These are phyloP conservation scores for Origma solitaria DNA, from an alignment of 2,113 vertebrate species.

Conservation along the genomic window DNA sequence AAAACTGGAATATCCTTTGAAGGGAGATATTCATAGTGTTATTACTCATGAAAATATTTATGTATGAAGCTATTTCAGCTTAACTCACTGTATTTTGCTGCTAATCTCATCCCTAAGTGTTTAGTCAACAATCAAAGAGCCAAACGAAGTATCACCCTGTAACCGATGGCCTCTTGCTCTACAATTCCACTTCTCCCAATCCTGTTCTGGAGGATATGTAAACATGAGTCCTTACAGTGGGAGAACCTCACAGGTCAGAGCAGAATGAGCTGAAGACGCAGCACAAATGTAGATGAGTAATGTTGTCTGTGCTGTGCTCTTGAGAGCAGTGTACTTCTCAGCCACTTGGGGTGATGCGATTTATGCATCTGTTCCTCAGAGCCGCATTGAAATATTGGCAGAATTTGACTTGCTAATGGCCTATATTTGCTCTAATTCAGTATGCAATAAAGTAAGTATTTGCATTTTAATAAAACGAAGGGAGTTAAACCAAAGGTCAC, in stretches of 20 bases:
- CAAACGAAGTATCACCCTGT: neutral
- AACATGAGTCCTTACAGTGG: neutral
- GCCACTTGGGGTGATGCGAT: neutral
- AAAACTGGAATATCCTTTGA: neutral
- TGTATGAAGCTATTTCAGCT: neutral
- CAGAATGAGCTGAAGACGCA: neutral
- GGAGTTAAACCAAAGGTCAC: neutral
- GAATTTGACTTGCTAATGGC: slow-evolving; percentile 41
- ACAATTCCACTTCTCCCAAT: neutral
- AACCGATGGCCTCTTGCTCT: neutral
- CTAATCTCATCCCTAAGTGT: neutral
- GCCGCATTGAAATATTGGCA: neutral
- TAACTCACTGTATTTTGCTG: neutral
- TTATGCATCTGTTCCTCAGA: slow-evolving; percentile 1
- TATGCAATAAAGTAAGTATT: slow-evolving; percentile 7
- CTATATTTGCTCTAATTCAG: neutral
- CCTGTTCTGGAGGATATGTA: neutral
- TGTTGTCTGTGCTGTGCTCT: neutral
- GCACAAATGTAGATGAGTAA: neutral
- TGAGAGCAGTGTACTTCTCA: neutral
- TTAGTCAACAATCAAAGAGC: neutral
- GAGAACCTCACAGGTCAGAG: neutral
- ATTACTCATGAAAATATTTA: neutral
- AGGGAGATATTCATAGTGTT: neutral
- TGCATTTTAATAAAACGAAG: slow-evolving; percentile 7